Conservation (phyloP, 2,113 vertebrate genomes). For the Salvelinus alpinus region DNA sequence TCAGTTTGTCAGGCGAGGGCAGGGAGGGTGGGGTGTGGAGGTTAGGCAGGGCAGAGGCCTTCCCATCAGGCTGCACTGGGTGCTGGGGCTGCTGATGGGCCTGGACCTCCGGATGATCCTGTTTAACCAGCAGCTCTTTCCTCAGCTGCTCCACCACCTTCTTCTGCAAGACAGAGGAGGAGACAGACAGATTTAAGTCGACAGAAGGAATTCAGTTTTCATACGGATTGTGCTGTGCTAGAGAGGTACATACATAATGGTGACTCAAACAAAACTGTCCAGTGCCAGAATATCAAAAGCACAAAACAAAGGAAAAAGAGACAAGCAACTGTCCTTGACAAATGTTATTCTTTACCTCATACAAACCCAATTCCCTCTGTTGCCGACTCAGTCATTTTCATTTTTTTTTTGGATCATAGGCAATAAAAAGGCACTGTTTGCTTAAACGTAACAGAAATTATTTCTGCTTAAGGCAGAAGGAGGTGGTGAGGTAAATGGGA, state of each 20-base stretch:
- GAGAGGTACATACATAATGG: neutral
- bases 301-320: neutral
- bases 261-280: too few relatives aligned
- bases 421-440: neutral
- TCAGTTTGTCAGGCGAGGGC: constrained; percentile 39
- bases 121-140: constrained; percentile 59
- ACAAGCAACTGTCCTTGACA: too few relatives aligned
- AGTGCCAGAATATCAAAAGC: too few relatives aligned
- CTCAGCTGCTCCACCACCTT: constrained; percentile 63
- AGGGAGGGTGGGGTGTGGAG: constrained; percentile 27
- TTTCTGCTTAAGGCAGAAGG: neutral
- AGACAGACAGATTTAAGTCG: neutral
- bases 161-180: constrained; percentile 35
- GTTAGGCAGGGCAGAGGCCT: neutral
- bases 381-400: neutral
- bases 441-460: neutral
- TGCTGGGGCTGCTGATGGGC: neutral
- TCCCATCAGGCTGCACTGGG: neutral
- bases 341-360: too few relatives aligned
- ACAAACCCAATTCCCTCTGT: neutral
- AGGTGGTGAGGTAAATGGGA: neutral
- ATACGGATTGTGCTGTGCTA: neutral
- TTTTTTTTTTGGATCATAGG: too few relatives aligned
- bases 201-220: neutral
- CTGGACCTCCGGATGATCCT: constrained; percentile 28